phyloP scores from a whole-genome alignment of 2,113 vertebrate species.

The Lathamus discolor region DNA sequence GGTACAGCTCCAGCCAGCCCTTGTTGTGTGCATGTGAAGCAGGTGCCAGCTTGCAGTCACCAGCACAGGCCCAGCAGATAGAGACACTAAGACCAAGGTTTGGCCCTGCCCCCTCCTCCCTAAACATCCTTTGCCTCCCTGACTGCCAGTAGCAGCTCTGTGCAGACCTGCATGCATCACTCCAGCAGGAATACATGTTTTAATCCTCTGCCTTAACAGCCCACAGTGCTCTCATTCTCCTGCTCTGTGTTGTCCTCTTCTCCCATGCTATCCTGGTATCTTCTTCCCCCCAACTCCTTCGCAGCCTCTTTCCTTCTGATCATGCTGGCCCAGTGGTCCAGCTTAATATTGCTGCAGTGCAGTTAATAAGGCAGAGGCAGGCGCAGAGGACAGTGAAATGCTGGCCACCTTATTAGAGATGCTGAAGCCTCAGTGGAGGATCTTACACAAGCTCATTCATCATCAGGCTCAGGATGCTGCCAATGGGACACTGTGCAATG shows the following conservation, averaged over 20 bases:
- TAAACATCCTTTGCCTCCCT: neutral
- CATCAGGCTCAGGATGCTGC: conserved; percentile 38
- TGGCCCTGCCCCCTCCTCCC: neutral
- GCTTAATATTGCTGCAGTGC: conserved; percentile 30
- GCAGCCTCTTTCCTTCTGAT: neutral
- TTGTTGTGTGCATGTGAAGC: neutral
- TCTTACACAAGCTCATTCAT: conserved; percentile 51
- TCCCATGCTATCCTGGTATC: neutral
- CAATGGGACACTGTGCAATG: neutral
- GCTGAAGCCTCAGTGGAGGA: conserved; percentile 34
- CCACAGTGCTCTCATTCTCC: neutral
- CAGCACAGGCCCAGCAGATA: neutral
- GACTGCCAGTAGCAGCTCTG: neutral
- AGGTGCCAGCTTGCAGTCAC: neutral
- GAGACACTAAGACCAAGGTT: neutral
- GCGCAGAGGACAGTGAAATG: neutral
- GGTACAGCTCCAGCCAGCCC: neutral
- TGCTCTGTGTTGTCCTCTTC: neutral
- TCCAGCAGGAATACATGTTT: neutral
- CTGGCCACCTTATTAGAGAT: conserved; percentile 41
- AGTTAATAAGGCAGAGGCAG: conserved; percentile 43
- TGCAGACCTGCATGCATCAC: neutral
- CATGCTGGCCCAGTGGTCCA: neutral
- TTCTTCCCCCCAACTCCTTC: neutral
- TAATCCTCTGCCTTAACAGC: neutral